Evolutionary conservation across 1,140 invertebrate species (phyloP).

Genomic region (Zaprionus ornatus): DNA sequence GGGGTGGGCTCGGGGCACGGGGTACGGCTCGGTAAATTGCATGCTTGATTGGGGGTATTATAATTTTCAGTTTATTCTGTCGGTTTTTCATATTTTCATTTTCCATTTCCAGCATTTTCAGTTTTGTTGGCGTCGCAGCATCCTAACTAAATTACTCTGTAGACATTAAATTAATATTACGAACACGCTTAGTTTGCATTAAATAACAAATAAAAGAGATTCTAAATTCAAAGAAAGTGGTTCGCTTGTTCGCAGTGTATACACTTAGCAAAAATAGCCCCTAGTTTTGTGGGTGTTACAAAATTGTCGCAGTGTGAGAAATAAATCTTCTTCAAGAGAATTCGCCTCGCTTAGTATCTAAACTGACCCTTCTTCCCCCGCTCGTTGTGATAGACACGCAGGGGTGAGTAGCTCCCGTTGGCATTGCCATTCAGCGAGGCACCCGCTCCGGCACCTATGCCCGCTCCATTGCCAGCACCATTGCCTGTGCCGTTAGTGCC

Average conservation of each 20-base stretch:
- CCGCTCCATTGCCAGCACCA: slow-evolving; percentile 57
- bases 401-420: slow-evolving; percentile 89
- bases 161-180: slow-evolving; percentile 73
- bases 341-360: slow-evolving; percentile 86
- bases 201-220: slow-evolving; percentile 79
- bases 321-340: neutral
- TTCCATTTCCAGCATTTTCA: neutral
- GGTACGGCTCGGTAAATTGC: neutral
- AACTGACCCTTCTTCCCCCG: slow-evolving; percentile 91
- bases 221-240: slow-evolving; percentile 55
- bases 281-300: slow-evolving; percentile 21
- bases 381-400: slow-evolving; percentile 91
- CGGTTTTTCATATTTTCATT: slow-evolving; percentile 15
- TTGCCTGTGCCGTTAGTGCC: slow-evolving; percentile 37
- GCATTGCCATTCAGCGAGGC: slow-evolving; percentile 71
- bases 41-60: neutral
- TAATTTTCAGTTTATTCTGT: neutral
- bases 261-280: slow-evolving; percentile 80
- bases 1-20: neutral
- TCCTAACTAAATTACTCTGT: slow-evolving; percentile 38
- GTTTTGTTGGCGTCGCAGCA: slow-evolving; percentile 30
- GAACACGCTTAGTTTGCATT: slow-evolving; percentile 76
- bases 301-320: slow-evolving; percentile 25
- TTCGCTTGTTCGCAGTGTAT: slow-evolving; percentile 60
- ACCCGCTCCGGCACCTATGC: slow-evolving; percentile 22